Conservation (phyloP, 2,797 vertebrate genomes). For the Pangasius sanitwongsei region DNA sequence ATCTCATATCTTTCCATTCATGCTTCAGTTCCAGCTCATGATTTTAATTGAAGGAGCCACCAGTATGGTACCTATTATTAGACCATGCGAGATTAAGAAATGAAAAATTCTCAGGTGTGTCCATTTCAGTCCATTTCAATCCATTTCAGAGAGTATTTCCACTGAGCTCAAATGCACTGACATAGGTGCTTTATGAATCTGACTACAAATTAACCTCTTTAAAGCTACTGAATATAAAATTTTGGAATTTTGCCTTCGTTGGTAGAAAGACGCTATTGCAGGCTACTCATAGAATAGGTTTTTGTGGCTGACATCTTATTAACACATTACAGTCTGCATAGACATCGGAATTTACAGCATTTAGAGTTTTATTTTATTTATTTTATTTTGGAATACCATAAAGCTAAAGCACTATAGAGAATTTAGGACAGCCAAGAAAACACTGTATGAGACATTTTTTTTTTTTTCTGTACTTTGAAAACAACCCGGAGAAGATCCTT, state of each 20-base stretch:
- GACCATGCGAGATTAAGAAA: conserved; percentile 44
- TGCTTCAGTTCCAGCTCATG: conserved; percentile 48
- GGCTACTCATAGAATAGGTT: background rate
- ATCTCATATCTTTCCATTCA: conserved; percentile 50
- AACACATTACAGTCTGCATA: background rate
- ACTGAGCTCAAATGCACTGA: background rate
- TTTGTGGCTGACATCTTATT: background rate
- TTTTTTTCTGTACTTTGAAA: background rate
- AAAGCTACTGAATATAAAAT: background rate
- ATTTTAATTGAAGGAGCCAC: conserved; percentile 57
- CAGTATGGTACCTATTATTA: conserved; percentile 47
- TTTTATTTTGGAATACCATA: too few relatives aligned
- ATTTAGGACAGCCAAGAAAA: too few relatives aligned
- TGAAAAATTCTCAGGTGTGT: conserved; percentile 53
- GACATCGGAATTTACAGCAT: too few relatives aligned
- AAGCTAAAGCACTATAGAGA: too few relatives aligned
- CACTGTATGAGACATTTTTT: background rate
- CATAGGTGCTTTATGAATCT: conserved; percentile 7
- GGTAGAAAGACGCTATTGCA: background rate
- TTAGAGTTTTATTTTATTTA: too few relatives aligned
- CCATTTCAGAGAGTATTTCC: background rate
- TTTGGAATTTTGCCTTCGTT: background rate
- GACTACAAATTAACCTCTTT: background rate
- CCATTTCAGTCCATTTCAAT: conserved; percentile 65
- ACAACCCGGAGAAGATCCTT: background rate